Evolutionary conservation across 2,113 vertebrate species (phyloP), one percentile per base, ranked within the genome.

Genomic region (Rhizomys pruinosus): DNA sequence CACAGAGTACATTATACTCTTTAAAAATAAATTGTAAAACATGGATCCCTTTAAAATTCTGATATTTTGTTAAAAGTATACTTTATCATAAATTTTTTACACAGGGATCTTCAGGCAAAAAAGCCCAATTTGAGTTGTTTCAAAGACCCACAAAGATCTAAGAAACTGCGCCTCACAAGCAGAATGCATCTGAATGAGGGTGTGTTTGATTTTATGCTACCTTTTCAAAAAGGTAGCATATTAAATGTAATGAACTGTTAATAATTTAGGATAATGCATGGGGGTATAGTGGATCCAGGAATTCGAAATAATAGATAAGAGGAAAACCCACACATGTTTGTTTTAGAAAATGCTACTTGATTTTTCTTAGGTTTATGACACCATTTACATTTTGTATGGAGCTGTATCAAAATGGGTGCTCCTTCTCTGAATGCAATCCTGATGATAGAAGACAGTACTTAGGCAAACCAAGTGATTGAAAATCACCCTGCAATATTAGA

Each of bases 31-130:
- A 15, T 92, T 37, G 42, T 55, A 82, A 39, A 92, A n/a, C 22
- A 61, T 37, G 61, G 71, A 84, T 29, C 9, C 23, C 27, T 69
- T 85, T 42, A 92, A 95, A 88, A 76, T 92, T 29, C 5, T 27
- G 79, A 55, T 34, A 90, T 61, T 71, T 87, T 90, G 37, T 59
- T n/a, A 55, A 86, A 93, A 76, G 29, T 59, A 57, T 82, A 42
- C 27, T 93, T 92, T 68, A 55, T 82, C 73, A 52, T 78, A 95
- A 80, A 84, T 81, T 47, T 44, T 94, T 96, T 84, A 86, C n/a
- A 57, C 64, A 29, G 59, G 68, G 80, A n/a, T n/a, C n/a, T n/a
- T n/a, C n/a, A n/a, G n/a, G n/a, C n/a, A 76, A 42, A 20, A 91
- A 74, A 93, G 7, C 37, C 11, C 12, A 84, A 5, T 47, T 42